Evolutionary conservation across 2,797 vertebrate species (phyloP), one percentile per base, ranked within the genome.

Genomic region (Orientallactaga sibirica): DNA sequence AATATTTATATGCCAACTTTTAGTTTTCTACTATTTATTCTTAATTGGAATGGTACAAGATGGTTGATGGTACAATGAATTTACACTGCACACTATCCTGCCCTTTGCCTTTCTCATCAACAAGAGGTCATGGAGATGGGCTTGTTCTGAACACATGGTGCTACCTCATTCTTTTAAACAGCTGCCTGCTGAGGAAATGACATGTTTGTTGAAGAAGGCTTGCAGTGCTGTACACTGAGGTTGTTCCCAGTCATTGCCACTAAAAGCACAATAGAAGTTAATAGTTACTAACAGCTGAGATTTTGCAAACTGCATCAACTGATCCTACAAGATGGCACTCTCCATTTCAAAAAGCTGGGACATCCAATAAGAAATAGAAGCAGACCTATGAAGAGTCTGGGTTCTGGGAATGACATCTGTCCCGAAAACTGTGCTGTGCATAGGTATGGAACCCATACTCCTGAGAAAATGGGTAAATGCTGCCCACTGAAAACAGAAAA

Each of bases 261-360:
- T 88, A 90, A 88, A 92, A 89, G 68, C 19, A 64, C 62, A 91
- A 80, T 58, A 37, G 9, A 76, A 25, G 66, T 48, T 48, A 48
- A 48, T 48, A 48, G 48, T 48, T 48, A 7, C 48, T 48, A 48
- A 82, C n/a, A 77, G 27, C 10, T 55, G 68, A 84, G 68, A 37
- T 55, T 76, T 61, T n/a, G 3, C 15, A 73, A 52, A 77, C 12
- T 22, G n/a, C 86, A 74, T 0, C 18, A 3, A 90, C n/a, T 58
- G 27, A 33, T 19, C 64, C 78, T 67, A 64, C 3, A 66, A 88
- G 43, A 70, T 18, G 5, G 27, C 16, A 3, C 55, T 48, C 27
- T 79, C 76, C 48, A 76, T 14, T 27, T 70, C 41, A 24, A 70
- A 70, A 84, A 3, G n/a, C 8, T 48, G 37, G 37, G 20, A 52